Evolutionary conservation across 2,113 vertebrate genomes (phyloP).

Genomic region (Sarotherodon lohbergeri): DNA sequence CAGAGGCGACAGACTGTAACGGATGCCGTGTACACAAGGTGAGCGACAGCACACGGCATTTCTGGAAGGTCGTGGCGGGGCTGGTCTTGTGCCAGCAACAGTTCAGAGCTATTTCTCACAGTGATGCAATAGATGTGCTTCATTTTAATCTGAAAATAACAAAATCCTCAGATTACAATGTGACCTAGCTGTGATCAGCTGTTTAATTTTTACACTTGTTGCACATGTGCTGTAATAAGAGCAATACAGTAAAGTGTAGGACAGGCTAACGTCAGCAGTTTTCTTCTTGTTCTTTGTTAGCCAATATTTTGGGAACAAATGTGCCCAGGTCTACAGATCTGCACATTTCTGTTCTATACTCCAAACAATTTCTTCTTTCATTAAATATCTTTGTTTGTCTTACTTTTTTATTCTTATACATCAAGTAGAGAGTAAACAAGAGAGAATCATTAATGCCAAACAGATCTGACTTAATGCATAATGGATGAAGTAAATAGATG

Average conservation of each 20-base stretch:
- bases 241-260: neutral
- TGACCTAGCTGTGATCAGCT: neutral
- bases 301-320: neutral
- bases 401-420: neutral
- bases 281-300: neutral
- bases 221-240: neutral
- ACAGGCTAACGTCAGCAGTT: neutral
- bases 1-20: neutral
- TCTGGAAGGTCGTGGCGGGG: neutral
- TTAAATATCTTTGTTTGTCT: neutral
- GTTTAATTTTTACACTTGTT: neutral
- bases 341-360: neutral
- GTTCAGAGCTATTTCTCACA: neutral
- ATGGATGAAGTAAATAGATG: conserved; percentile 49
- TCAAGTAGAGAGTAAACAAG: neutral
- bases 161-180: neutral
- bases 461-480: conserved; percentile 24
- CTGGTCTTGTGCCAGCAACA: neutral
- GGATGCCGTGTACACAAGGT: neutral
- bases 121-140: neutral
- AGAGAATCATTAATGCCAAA: conserved; percentile 15
- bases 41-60: neutral
- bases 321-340: fast-evolving
- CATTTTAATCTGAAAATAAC: neutral
- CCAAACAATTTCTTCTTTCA: neutral